phyloP scores from a whole-genome alignment of 2,888 invertebrate genomes.

The Caenorhabditis virilis region DNA sequence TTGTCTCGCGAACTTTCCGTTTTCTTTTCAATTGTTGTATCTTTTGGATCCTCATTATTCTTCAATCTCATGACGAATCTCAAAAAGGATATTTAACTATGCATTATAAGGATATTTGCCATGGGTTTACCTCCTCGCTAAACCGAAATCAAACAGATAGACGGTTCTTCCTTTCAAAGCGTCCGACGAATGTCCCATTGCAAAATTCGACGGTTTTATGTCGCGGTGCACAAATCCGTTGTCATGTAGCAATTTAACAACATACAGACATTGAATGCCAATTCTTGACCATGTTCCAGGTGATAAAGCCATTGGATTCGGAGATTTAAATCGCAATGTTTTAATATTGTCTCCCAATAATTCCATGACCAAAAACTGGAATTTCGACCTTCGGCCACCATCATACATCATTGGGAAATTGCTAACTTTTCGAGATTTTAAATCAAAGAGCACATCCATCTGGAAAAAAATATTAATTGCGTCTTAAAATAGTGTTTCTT shows the following conservation, averaged over 20 bases:
- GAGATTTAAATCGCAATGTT: constrained; percentile 15
- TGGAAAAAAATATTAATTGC: too few species aligned
- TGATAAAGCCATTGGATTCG: constrained; percentile 12
- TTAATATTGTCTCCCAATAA: constrained; percentile 57
- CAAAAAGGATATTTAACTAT: too few species aligned
- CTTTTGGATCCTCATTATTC: not conserved
- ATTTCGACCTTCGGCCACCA: constrained; percentile 27
- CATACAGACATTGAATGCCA: constrained; percentile 50
- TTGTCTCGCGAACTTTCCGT: not conserved
- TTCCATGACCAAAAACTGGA: constrained; percentile 42
- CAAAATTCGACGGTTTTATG: constrained; percentile 33
- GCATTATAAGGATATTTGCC: too few species aligned
- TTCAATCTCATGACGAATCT: not conserved
- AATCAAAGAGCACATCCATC: constrained; percentile 15
- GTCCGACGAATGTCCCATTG: constrained; percentile 15
- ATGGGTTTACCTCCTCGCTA: constrained; percentile 11
- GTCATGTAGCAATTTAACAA: constrained; percentile 23
- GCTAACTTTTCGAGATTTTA: constrained; percentile 2
- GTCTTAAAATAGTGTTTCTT: too few species aligned
- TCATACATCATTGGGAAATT: constrained; percentile 8
- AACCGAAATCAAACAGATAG: constrained; percentile 29
- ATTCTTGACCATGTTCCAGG: constrained; percentile 52
- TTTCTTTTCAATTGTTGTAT: not conserved
- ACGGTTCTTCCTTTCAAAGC: constrained; percentile 20
- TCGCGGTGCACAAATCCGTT: constrained; percentile 31